Percentiles rank a stretch among this genome's conserved stretches.
phyloP scores from a whole-genome alignment of 2,888 invertebrate genomes.

The Adelognathus sp. region DNA sequence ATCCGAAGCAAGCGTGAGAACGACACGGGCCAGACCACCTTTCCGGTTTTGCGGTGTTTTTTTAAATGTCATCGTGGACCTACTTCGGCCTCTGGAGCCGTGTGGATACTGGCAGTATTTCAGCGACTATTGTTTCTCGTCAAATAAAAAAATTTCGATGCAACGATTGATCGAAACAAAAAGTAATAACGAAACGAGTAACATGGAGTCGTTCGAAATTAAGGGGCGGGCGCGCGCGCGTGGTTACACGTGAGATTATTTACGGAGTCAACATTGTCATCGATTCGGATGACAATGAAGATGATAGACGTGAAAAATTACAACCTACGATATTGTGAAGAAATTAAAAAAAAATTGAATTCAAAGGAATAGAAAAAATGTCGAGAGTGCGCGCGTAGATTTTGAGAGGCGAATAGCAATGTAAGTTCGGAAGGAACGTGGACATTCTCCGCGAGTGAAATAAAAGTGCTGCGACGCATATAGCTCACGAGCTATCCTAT shows the following conservation, averaged over 20 bases:
- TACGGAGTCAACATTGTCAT: neutral
- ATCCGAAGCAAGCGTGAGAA: conserved; percentile 87
- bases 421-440: conserved; percentile 2
- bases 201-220: neutral
- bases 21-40: neutral
- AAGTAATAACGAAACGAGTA: neutral
- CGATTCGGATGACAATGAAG: neutral
- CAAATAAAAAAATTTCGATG: neutral
- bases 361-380: neutral
- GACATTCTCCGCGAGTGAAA: conserved; percentile 16
- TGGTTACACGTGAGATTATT: neutral
- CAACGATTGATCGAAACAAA: too few species aligned
- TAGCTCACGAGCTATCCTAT: neutral
- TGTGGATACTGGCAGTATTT: conserved; percentile 4
- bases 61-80: conserved; percentile 5
- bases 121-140: neutral
- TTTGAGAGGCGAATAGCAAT: conserved; percentile 4
- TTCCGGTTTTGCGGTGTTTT: conserved; percentile 15
- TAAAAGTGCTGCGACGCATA: conserved; percentile 7
- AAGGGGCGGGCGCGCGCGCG: too few species aligned
- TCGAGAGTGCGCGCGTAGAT: neutral
- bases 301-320: conserved; percentile 4
- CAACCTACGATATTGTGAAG: neutral
- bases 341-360: neutral
- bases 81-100: conserved; percentile 5